A percentile compares a stretch with the other conserved stretches of the same genome.
Conservation (phyloP, 2,113 vertebrate genomes). For the Nibea albiflora region DNA sequence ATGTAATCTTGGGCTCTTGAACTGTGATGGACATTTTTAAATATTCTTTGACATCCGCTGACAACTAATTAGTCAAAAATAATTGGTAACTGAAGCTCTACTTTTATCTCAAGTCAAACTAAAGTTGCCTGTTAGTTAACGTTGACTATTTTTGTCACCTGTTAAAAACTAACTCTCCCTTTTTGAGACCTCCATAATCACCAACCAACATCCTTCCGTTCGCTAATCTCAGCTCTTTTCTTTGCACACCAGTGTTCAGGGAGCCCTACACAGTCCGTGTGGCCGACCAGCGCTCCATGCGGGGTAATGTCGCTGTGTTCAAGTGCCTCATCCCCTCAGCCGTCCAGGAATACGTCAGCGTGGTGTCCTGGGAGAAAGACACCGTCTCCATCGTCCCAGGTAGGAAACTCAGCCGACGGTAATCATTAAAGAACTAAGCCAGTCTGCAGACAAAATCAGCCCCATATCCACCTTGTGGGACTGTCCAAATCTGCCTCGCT, state of each 20-base stretch:
- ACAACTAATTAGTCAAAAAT: neutral
- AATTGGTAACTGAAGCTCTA: neutral
- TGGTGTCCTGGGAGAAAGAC: slow-evolving; percentile 99
- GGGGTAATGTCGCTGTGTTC: slow-evolving; percentile 98
- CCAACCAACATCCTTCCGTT: neutral
- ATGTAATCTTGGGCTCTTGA: neutral
- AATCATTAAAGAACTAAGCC: neutral
- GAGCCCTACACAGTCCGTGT: slow-evolving; percentile 99
- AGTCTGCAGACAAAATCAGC: neutral
- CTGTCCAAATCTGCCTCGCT: neutral
- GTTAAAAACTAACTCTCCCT: neutral
- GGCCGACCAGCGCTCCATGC: slow-evolving; percentile 99
- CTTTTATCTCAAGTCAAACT: neutral
- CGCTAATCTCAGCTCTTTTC: slow-evolving; percentile 35
- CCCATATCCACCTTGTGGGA: neutral
- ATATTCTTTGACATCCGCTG: neutral
- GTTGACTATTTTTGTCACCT: neutral
- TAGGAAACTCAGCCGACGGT: slow-evolving; percentile 77
- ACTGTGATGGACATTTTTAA: neutral
- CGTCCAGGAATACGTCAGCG: slow-evolving; percentile 98
- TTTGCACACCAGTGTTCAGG: slow-evolving; percentile 88
- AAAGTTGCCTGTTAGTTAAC: neutral
- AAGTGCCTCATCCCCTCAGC: slow-evolving; percentile 99
- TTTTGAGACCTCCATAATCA: neutral
- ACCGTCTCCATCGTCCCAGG: slow-evolving; percentile 97